Evolutionary conservation across 2,797 vertebrate genomes (phyloP), one percentile per base, ranked within the genome.

Genomic region (Anguilla anguilla): DNA sequence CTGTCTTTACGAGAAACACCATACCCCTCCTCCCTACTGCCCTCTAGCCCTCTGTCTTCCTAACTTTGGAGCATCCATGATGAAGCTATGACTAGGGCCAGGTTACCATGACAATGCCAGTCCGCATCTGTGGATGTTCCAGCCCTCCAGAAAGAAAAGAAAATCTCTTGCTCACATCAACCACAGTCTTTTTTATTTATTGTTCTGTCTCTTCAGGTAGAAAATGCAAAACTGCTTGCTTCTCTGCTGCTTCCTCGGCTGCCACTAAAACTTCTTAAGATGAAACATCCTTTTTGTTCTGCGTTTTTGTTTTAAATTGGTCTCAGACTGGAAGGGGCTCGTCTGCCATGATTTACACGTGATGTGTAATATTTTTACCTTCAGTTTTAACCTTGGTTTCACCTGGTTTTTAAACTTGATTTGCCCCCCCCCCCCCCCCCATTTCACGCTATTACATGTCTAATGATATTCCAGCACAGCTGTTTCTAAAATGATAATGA

Each of bases 251-350:
- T 82, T 59, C 28, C 84, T 61, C 39, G n/a, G 55, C 43, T 55
- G 59, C 81, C 55, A 85, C 82, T 90, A 86, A 86, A 86, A 69
- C 69, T 83, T 89, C 87, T 90, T 88, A 85, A 83, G 85, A 88
- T 90, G 82, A 89, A 89, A 87, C 88, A 86, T 61, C 85, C 28
- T 86, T 77, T 67, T 82, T 15, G 28, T 82, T 82, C 17, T 51
- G 43, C 19, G 53, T 43, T 83, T 87, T 87, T 87, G 57, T 67
- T 46, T 72, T 69, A 17, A n/a, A 77, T 72, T 59, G 46, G 6
- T 69, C 46, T n/a, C 79, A 79, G 31, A 61, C 85, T 67, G 53
- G 57, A 43, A 49, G 19, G 69, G 67, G 39, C 19, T 87, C 31
- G 25, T 64, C 55, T n/a, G 53, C 64, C 2, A 59, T 51, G 11